phyloP scores from a whole-genome alignment of 1,140 invertebrate species.

The Euura saliciscinereae region DNA sequence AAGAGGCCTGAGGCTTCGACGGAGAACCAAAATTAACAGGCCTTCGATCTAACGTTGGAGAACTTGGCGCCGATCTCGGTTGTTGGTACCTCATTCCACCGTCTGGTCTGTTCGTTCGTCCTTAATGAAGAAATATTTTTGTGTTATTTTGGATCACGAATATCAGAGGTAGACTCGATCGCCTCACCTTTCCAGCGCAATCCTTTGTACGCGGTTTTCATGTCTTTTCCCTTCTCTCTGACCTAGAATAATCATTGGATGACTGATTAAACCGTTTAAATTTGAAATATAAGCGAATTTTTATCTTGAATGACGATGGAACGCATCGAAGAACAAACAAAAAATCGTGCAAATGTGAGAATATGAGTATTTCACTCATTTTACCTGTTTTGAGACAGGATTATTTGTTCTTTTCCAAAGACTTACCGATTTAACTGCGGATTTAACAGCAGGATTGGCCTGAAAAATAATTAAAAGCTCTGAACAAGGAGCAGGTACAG shows the following conservation, averaged over 20 bases:
- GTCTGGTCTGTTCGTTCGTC: constrained; percentile 54
- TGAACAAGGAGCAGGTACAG: constrained; percentile 30
- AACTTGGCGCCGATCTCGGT: constrained; percentile 71
- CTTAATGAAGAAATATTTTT: constrained; percentile 26
- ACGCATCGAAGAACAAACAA: too few species aligned
- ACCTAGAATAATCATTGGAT: constrained; percentile 59
- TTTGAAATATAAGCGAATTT: too few species aligned
- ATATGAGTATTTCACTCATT: too few species aligned
- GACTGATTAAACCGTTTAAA: neutral
- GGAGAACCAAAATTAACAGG: constrained; percentile 53
- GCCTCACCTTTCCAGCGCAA: constrained; percentile 68
- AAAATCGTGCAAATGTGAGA: too few species aligned
- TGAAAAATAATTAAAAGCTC: constrained; percentile 58
- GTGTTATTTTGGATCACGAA: constrained; percentile 36
- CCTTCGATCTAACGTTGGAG: constrained; percentile 65
- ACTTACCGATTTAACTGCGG: constrained; percentile 80
- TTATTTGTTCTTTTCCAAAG: neutral
- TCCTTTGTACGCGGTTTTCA: constrained; percentile 77
- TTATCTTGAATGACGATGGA: too few species aligned
- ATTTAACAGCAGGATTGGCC: constrained; percentile 83
- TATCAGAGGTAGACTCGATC: too few species aligned
- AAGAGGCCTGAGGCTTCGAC: constrained; percentile 51
- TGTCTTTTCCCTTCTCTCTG: constrained; percentile 76
- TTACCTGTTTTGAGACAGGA: too few species aligned
- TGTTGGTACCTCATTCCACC: constrained; percentile 52